Conservation (phyloP, 1,140 invertebrate genomes). For the Tetramorium simillimum region DNA sequence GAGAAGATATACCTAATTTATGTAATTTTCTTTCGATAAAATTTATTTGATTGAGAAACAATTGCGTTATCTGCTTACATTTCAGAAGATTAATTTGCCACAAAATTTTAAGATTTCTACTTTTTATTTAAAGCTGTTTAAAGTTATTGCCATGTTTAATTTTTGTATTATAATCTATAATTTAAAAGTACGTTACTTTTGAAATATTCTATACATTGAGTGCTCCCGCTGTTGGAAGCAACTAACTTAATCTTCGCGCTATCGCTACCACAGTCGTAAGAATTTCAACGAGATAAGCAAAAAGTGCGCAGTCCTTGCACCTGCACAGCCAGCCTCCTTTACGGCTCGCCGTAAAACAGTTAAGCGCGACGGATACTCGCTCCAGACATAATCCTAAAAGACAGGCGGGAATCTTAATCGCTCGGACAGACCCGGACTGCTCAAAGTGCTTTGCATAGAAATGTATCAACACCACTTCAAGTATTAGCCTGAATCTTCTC, state of each 20-base stretch:
- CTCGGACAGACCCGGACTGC: conserved; percentile 53
- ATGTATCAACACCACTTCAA: conserved; percentile 56
- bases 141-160: not conserved
- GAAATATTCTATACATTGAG: not conserved
- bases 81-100: not conserved
- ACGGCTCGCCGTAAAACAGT: conserved; percentile 60
- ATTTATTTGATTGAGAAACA: not conserved
- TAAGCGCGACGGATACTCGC: not conserved
- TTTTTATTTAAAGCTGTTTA: not conserved
- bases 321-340: conserved; percentile 51
- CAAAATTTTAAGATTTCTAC: not conserved
- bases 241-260: conserved; percentile 22
- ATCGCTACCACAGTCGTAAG: conserved; percentile 52
- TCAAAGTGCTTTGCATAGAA: conserved; percentile 70
- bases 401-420: conserved; percentile 68
- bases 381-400: conserved; percentile 60
- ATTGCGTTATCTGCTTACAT: not conserved
- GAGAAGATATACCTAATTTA: not conserved
- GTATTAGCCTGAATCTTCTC: conserved; percentile 49
- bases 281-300: conserved; percentile 43
- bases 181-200: not conserved
- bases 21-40: conserved; percentile 1
- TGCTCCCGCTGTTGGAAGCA: conserved; percentile 1
- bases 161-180: not conserved
- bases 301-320: conserved; percentile 43